Evolutionary conservation across 2,888 invertebrate species (phyloP).

Genomic region (Lysandra bellargus): DNA sequence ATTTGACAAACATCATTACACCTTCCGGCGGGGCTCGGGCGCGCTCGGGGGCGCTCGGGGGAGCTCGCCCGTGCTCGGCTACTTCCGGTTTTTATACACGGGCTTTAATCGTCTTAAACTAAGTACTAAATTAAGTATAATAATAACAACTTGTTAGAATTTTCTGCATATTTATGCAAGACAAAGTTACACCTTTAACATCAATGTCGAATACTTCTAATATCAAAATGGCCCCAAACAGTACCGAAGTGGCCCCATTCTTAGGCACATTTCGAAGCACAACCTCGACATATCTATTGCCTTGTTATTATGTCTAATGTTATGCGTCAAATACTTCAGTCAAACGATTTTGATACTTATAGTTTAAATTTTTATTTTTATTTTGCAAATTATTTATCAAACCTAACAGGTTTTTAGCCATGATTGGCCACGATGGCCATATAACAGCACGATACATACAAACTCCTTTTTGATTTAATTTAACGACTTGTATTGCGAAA

Average conservation of each 20-base stretch:
- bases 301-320: too few relatives aligned
- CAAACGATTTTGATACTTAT: neutral
- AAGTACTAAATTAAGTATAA: neutral
- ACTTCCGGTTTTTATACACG: conserved; percentile 48
- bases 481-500: neutral
- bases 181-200: neutral
- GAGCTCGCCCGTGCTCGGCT: conserved; percentile 59
- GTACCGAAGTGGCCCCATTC: neutral
- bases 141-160: neutral
- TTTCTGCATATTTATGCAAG: too few relatives aligned
- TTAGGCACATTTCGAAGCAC: too few relatives aligned
- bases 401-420: neutral
- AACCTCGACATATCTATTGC: too few relatives aligned
- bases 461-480: neutral
- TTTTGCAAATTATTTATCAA: neutral
- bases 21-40: conserved; percentile 69
- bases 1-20: conserved; percentile 81
- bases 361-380: neutral
- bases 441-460: neutral
- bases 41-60: conserved; percentile 60
- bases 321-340: neutral
- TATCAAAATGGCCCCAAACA: neutral
- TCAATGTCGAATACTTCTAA: neutral
- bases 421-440: neutral
- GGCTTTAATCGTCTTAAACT: neutral